These are phyloP conservation scores for Carettochelys insculpta DNA, from an alignment of 2,113 vertebrate genomes.

Conservation along the genomic window DNA sequence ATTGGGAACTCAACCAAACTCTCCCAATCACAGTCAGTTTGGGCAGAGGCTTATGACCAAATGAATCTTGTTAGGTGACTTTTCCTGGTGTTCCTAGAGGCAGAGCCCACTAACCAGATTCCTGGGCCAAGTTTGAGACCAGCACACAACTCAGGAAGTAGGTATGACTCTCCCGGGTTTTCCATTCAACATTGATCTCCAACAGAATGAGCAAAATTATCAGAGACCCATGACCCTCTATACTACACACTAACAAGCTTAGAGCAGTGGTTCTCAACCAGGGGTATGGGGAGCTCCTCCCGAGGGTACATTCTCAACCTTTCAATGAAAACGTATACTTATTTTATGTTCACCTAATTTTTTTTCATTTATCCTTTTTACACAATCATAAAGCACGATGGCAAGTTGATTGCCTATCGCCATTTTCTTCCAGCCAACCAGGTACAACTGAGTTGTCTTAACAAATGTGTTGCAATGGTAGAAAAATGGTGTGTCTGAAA, in stretches of 20 bases:
- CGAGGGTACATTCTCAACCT: too few species aligned
- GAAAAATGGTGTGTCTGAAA: too few species aligned
- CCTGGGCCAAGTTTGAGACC: not conserved
- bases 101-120: not conserved
- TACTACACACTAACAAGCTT: fast-evolving
- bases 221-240: not conserved
- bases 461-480: too few species aligned
- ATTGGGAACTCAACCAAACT: not conserved
- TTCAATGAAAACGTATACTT: too few species aligned
- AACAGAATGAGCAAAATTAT: not conserved
- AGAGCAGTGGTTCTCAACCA: too few species aligned
- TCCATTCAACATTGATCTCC: not conserved
- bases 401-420: too few species aligned
- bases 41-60: not conserved
- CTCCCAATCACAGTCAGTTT: fast-evolving
- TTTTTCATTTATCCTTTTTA: too few species aligned
- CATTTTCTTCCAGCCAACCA: too few species aligned
- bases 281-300: too few species aligned
- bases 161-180: not conserved
- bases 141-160: not conserved
- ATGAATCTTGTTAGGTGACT: not conserved
- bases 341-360: too few species aligned
- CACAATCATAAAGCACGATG: too few species aligned
- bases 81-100: not conserved
- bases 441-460: too few species aligned